Percentiles rank a stretch among this genome's conserved stretches.
These are phyloP conservation scores for Antennarius maculatus DNA, from an alignment of 2,797 vertebrate species.

Conservation along the genomic window DNA sequence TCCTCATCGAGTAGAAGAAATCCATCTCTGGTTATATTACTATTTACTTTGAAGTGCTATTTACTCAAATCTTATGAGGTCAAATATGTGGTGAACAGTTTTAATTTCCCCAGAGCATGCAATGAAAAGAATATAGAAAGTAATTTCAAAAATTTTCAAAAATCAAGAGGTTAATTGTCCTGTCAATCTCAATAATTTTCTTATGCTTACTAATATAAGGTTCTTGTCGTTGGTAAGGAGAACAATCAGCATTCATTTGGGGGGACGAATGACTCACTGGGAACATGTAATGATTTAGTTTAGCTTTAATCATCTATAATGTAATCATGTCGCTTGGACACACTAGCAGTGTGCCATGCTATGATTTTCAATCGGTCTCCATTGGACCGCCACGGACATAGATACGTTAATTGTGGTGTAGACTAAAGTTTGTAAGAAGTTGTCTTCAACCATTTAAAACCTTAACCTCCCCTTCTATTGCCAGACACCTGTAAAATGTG, in stretches of 20 bases:
- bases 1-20: background rate
- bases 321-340: too few relatives aligned
- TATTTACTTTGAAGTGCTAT: slow-evolving; percentile 13
- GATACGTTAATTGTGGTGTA: too few relatives aligned
- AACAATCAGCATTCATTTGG: background rate
- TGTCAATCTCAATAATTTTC: background rate
- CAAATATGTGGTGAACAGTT: slow-evolving; percentile 17
- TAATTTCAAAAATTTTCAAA: slow-evolving; percentile 9
- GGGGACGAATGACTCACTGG: background rate
- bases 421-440: too few relatives aligned
- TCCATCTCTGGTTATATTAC: slow-evolving; percentile 2
- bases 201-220: background rate
- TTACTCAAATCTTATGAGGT: slow-evolving; percentile 15
- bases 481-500: slow-evolving; percentile 7
- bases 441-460: slow-evolving; percentile 1
- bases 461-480: slow-evolving; percentile 6
- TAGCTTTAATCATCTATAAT: too few relatives aligned
- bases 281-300: too few relatives aligned
- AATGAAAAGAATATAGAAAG: slow-evolving; percentile 20
- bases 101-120: slow-evolving; percentile 15
- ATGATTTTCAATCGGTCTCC: too few relatives aligned
- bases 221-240: background rate
- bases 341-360: too few relatives aligned
- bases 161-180: background rate
- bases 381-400: too few relatives aligned